phyloP scores from a whole-genome alignment of 2,888 invertebrate genomes.

The Bugulina stolonifera region DNA sequence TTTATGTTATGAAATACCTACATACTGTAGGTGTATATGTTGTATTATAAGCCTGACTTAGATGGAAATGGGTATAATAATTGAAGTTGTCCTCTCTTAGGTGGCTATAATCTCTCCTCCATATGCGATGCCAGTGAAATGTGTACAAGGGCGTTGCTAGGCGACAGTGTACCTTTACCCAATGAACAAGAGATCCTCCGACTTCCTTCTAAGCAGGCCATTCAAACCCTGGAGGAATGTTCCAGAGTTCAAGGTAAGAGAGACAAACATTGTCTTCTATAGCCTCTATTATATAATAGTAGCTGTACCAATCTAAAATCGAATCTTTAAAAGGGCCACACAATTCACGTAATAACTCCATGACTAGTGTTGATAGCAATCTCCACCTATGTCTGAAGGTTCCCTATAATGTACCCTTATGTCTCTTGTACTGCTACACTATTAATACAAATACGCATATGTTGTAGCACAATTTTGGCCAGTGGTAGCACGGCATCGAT shows the following conservation, averaged over 20 bases:
- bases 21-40: too few species aligned
- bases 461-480: conserved; percentile 26
- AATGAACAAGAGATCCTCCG: conserved; percentile 71
- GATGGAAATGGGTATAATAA: too few species aligned
- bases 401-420: not conserved
- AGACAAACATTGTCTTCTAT: not conserved
- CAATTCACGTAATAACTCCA: too few species aligned
- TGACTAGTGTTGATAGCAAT: too few species aligned
- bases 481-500: not conserved
- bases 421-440: not conserved
- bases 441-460: too few species aligned
- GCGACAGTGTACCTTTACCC: conserved; percentile 67
- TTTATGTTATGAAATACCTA: too few species aligned
- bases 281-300: too few species aligned
- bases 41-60: too few species aligned
- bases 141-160: conserved; percentile 85
- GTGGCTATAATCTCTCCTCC: conserved; percentile 91
- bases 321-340: too few species aligned
- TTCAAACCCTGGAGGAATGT: conserved; percentile 75
- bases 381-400: too few species aligned
- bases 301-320: too few species aligned
- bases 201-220: conserved; percentile 74
- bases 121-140: conserved; percentile 96
- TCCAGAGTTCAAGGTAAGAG: conserved; percentile 70
- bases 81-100: not conserved